These are phyloP conservation scores for Canis aureus DNA, from an alignment of 2,113 vertebrate species.

Conservation along the genomic window DNA sequence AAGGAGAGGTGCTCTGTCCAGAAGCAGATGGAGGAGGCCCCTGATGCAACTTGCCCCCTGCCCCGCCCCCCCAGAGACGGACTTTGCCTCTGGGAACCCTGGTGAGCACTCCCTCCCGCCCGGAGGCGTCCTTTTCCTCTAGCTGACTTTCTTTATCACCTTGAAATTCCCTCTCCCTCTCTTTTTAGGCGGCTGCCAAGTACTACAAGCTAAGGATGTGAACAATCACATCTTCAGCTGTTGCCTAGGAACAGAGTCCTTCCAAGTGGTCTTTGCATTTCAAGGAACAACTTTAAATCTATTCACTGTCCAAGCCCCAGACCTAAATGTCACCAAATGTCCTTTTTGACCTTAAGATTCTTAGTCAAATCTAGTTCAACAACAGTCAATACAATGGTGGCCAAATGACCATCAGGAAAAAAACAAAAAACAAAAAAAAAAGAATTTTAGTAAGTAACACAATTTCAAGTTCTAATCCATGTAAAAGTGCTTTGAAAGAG, in stretches of 20 bases:
- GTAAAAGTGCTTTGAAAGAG: neutral
- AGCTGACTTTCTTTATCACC: neutral
- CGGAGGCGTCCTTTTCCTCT: neutral
- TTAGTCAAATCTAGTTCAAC: neutral
- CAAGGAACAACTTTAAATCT: neutral
- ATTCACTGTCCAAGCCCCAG: neutral
- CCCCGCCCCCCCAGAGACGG: neutral
- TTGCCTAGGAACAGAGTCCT: neutral
- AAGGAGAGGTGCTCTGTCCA: fast-evolving
- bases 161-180: neutral
- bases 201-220: neutral
- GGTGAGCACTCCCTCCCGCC: fast-evolving
- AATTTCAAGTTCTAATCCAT: neutral
- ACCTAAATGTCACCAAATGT: neutral
- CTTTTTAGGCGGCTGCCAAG: neutral
- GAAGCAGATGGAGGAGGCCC: neutral
- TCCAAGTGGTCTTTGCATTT: neutral
- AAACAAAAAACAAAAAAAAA: neutral
- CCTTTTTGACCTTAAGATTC: neutral
- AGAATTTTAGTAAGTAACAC: neutral
- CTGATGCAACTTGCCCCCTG: neutral
- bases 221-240: neutral
- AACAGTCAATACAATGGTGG: neutral
- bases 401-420: neutral
- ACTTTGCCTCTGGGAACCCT: neutral